Conservation (phyloP, 2,797 vertebrate species). For the Sandelia bainsii region DNA sequence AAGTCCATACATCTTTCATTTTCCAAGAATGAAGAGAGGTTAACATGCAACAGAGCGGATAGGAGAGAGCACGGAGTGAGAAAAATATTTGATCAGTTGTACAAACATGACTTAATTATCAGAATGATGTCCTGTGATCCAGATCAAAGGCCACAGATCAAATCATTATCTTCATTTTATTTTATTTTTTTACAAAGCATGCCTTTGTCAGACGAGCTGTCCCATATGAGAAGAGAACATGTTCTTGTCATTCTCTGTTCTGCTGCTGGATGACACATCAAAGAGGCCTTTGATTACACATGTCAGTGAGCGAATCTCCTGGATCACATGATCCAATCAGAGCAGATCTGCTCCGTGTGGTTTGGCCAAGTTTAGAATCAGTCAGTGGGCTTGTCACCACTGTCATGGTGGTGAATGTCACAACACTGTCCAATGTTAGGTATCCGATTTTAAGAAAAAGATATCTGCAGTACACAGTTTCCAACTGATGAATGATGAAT, state of each 20-base stretch:
- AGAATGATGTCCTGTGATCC: conserved; percentile 31
- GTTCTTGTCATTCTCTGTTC: conserved; percentile 51
- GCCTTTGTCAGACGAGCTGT: conserved; percentile 59
- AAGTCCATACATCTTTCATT: not conserved
- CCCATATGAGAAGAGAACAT: conserved; percentile 43
- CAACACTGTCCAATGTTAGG: not conserved
- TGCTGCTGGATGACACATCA: conserved; percentile 54
- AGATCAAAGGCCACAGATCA: conserved; percentile 35
- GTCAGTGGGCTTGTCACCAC: conserved; percentile 1
- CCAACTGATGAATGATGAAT: too few species aligned
- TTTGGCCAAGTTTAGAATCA: conserved; percentile 29
- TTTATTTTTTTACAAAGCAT: conserved; percentile 41
- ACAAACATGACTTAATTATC: conserved; percentile 39
- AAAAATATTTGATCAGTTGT: conserved; percentile 23
- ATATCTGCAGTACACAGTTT: not conserved
- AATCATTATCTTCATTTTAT: conserved; percentile 34
- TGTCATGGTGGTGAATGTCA: not conserved
- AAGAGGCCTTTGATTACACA: conserved; percentile 61
- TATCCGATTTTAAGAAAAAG: not conserved
- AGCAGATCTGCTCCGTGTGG: not conserved
- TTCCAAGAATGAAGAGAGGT: not conserved
- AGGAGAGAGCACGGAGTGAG: not conserved
- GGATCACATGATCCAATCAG: conserved; percentile 32
- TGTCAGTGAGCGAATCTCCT: conserved; percentile 50
- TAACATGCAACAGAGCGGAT: conserved; percentile 11